These are phyloP conservation scores for Miichthys miiuy DNA, from an alignment of 2,797 vertebrate genomes.

Conservation along the genomic window DNA sequence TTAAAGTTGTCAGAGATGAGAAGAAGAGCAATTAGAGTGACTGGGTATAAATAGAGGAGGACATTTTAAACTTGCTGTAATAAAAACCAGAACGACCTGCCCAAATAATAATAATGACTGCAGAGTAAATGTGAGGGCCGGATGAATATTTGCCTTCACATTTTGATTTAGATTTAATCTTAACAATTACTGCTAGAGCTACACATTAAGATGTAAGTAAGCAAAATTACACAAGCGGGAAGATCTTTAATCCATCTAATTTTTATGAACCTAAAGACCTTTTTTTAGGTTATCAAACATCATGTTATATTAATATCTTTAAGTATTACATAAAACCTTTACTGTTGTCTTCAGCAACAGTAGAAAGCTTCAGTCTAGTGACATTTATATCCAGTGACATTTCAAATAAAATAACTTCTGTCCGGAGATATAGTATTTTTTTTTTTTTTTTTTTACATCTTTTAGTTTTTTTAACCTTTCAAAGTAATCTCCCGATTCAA, in stretches of 20 bases:
- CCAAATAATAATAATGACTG: background rate
- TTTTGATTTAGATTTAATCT: constrained; percentile 4
- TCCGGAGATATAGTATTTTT: background rate
- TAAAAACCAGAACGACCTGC: constrained; percentile 16
- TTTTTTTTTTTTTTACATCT: background rate
- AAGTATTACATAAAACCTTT: background rate
- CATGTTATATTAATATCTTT: background rate
- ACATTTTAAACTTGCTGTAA: constrained; percentile 2
- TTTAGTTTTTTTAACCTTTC: background rate
- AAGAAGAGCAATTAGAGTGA: background rate
- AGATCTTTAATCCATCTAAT: background rate
- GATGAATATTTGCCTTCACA: background rate
- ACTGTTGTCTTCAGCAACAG: background rate
- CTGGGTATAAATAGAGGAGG: background rate
- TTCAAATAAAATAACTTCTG: background rate
- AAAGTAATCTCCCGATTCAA: background rate
- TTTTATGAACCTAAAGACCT: background rate
- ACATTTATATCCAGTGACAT: background rate
- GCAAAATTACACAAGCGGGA: background rate
- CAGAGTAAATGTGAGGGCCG: background rate
- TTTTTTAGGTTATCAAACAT: background rate
- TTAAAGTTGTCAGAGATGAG: background rate
- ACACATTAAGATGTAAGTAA: background rate
- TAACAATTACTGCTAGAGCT: background rate
- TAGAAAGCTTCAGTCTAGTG: background rate